phyloP scores from a whole-genome alignment of 2,888 invertebrate genomes.

The Callyntrura guangdongensis region DNA sequence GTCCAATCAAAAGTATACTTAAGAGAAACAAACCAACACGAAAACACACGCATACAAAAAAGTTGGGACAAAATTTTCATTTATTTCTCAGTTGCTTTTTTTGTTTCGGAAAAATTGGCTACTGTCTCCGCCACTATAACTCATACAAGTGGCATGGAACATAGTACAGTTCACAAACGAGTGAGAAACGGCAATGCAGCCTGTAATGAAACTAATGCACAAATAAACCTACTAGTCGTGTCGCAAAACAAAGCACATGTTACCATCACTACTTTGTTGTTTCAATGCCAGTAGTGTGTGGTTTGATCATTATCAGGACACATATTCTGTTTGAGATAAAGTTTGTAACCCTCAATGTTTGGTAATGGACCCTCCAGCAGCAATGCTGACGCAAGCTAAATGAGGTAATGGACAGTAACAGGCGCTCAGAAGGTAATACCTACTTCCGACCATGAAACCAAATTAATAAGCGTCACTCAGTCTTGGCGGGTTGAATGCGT shows the following conservation, averaged over 20 bases:
- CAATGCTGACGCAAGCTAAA: neutral
- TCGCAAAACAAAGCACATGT: neutral
- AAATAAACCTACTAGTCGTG: neutral
- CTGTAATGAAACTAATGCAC: constrained; percentile 21
- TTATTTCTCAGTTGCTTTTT: neutral
- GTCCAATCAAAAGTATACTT: neutral
- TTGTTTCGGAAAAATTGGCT: neutral
- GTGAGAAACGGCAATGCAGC: constrained; percentile 26
- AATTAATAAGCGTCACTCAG: no score
- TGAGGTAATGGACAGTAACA: no score
- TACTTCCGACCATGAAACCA: no score
- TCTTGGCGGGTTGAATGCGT: no score
- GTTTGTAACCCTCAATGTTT: neutral
- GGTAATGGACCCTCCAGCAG: neutral
- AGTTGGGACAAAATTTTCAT: neutral
- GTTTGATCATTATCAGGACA: neutral
- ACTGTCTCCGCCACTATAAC: neutral
- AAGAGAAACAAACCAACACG: neutral
- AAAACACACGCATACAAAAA: neutral
- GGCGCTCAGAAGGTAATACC: no score
- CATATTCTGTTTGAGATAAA: constrained; percentile 1
- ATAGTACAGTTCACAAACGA: neutral
- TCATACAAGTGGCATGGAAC: constrained; percentile 20
- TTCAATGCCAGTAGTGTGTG: neutral
- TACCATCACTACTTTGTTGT: neutral